Conservation (phyloP, 2,797 vertebrate species). For the Semotilus atromaculatus region DNA sequence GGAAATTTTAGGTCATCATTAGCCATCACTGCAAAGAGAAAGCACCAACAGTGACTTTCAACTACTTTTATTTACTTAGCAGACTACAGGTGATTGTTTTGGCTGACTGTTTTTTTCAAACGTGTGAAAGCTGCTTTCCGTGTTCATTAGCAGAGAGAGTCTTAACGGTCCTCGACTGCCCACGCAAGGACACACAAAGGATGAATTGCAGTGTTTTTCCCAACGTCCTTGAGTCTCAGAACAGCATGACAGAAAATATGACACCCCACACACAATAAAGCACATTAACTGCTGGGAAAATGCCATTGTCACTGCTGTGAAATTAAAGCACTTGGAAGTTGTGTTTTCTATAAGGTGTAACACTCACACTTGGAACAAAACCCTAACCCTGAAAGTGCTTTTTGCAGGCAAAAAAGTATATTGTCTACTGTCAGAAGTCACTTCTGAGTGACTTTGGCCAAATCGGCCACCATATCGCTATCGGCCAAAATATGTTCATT, state of each 20-base stretch:
- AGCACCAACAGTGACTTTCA: not conserved
- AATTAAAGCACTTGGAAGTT: not conserved
- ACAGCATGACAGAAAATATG: slow-evolving; percentile 21
- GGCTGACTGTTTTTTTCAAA: slow-evolving; percentile 2
- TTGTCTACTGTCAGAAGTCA: no score
- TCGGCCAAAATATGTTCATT: no score
- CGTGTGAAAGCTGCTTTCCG: not conserved
- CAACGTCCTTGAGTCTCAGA: slow-evolving; percentile 22
- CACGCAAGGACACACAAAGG: slow-evolving; percentile 38
- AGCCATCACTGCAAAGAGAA: not conserved
- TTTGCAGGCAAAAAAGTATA: no score
- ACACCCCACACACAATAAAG: slow-evolving; percentile 34
- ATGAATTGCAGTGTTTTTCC: slow-evolving; percentile 38
- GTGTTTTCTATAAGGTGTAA: not conserved
- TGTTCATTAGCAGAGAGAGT: slow-evolving; percentile 24
- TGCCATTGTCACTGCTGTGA: slow-evolving; percentile 24
- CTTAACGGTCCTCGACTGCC: slow-evolving; percentile 13
- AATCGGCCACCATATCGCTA: no score
- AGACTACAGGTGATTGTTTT: slow-evolving; percentile 4
- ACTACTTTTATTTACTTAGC: not conserved
- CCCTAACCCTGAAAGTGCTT: no score
- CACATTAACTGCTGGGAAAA: slow-evolving; percentile 36
- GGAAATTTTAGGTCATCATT: not conserved
- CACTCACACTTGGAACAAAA: not conserved
- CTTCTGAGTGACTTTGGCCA: no score